Conservation (phyloP, 2,797 vertebrate genomes). For the Sciaenops ocellatus region DNA sequence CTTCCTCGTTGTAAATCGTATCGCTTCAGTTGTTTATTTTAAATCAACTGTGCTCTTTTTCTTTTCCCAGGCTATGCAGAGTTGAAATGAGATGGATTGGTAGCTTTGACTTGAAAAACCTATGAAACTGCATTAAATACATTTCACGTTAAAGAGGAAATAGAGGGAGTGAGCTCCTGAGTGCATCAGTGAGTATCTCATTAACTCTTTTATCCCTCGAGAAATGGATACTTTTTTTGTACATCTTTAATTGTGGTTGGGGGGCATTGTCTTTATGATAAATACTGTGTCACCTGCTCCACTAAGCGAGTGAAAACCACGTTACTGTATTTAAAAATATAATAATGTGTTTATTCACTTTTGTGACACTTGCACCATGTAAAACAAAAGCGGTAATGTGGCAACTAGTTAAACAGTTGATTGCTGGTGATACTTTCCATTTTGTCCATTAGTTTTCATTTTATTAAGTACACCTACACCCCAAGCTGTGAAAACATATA, state of each 20-base stretch:
- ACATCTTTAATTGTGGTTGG: background rate
- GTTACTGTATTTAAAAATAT: conserved; percentile 7
- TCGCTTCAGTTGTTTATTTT: conserved; percentile 34
- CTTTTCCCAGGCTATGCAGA: conserved; percentile 66
- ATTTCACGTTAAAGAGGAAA: conserved; percentile 68
- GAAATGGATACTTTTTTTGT: conserved; percentile 11
- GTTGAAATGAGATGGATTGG: conserved; percentile 70
- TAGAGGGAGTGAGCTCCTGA: conserved; percentile 82
- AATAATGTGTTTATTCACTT: conserved; percentile 3
- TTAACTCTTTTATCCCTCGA: conserved; percentile 33
- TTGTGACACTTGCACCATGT: background rate
- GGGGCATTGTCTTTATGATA: conserved; percentile 12
- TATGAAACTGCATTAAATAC: conserved; percentile 88
- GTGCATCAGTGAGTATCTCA: conserved; percentile 90
- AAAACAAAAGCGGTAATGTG: conserved; percentile 24
- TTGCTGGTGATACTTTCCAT: background rate
- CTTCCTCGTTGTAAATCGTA: conserved; percentile 12
- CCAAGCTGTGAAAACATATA: conserved; percentile 25
- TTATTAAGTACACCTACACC: conserved; percentile 17
- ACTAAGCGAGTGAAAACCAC: conserved; percentile 24
- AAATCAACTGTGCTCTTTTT: conserved; percentile 41
- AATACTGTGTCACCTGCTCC: conserved; percentile 29
- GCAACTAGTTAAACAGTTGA: conserved; percentile 24
- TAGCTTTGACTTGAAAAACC: conserved; percentile 92
- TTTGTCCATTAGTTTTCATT: conserved; percentile 13